A percentile compares a stretch with the other conserved stretches of the same genome.
Evolutionary conservation across 2,888 invertebrate species (phyloP).

Genomic region (Cataglyphis livida): DNA sequence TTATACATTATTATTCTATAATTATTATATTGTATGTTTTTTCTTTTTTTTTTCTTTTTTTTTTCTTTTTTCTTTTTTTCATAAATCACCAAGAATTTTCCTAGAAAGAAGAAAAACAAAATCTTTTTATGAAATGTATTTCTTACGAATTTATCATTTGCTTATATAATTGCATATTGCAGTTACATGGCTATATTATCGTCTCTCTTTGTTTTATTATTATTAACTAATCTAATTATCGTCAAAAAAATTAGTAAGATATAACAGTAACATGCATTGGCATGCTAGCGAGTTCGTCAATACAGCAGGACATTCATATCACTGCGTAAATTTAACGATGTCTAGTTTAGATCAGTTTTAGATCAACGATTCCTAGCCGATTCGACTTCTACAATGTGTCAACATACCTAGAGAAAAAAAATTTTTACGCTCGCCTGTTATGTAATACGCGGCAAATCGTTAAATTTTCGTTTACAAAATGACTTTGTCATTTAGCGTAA

Average conservation of each 20-base stretch:
- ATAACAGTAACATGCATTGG: constrained; percentile 67
- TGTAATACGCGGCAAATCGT: constrained; percentile 42
- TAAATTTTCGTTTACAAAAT: constrained; percentile 35
- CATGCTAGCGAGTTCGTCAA: constrained; percentile 56
- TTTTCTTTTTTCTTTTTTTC: constrained; percentile 9
- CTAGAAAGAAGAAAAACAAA: constrained; percentile 71
- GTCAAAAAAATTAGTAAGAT: constrained; percentile 68
- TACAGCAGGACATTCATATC: constrained; percentile 73
- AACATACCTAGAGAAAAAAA: constrained; percentile 37
- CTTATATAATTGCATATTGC: constrained; percentile 80
- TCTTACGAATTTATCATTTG: constrained; percentile 80
- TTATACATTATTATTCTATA: constrained; percentile 68
- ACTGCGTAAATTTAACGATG: constrained; percentile 68
- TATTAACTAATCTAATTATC: constrained; percentile 67
- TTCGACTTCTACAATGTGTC: constrained; percentile 62
- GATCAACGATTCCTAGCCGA: constrained; percentile 50
- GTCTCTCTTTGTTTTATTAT: constrained; percentile 81
- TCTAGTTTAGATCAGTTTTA: constrained; percentile 71
- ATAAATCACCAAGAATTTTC: constrained; percentile 76
- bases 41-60: constrained; percentile 59
- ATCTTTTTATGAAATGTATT: constrained; percentile 82
- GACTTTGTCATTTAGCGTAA: constrained; percentile 59
- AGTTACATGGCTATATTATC: constrained; percentile 80
- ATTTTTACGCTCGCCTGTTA: constrained; percentile 36
- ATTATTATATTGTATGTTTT: constrained; percentile 71